Base-by-base conservation (phyloP, 2,888 invertebrate species). In the Hirtodrosophila duncani region DNA sequence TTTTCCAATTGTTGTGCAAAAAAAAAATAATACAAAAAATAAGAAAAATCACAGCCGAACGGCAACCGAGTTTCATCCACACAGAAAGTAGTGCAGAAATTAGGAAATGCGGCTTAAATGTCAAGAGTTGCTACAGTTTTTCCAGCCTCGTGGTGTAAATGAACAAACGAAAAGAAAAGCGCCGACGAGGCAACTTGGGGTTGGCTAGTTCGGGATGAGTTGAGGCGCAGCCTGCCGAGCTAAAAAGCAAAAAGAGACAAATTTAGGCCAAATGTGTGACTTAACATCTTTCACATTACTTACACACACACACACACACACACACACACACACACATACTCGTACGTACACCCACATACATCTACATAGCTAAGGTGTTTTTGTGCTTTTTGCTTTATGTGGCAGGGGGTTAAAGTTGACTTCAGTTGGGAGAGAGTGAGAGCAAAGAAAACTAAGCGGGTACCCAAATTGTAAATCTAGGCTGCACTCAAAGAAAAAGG, bases 261-360 rank as follows among this genome's bases (percentile, higher is more conserved):
- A 75, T 80, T 77, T 80, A 58, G 72, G 80, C 77, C 77, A 75
- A 75, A 75, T 80, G 80, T 75, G 78, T 80, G 75, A 80, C 72
- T 80, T 75, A 80, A 80, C 75, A 61, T 75, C 80, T 75, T 75
- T 80, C 74, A 74, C 74, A 74, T 67, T 66, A 55, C 65, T 44
- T 36, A 48, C 46, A 29, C 44, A 30, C 43, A 59, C 46, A 29
- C 41, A 27, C 62, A 49, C 17, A 5, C n/a, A 24, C 50, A 44
- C 3, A 26, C 26, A 14, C 21, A 20, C 20, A 17, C 31, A 17
- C 16, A 31, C 31, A n/a, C 17, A 3, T 5, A 20, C 20, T 17
- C 31, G 17, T 17, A 31, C 31, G 17, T 17, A 20, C 20, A 20
- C 43, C 31, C 38, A 45, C 43, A 45, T 23, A 42, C 24, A n/a